phyloP scores from a whole-genome alignment of 2,797 vertebrate genomes.

The Sebastes itinus region DNA sequence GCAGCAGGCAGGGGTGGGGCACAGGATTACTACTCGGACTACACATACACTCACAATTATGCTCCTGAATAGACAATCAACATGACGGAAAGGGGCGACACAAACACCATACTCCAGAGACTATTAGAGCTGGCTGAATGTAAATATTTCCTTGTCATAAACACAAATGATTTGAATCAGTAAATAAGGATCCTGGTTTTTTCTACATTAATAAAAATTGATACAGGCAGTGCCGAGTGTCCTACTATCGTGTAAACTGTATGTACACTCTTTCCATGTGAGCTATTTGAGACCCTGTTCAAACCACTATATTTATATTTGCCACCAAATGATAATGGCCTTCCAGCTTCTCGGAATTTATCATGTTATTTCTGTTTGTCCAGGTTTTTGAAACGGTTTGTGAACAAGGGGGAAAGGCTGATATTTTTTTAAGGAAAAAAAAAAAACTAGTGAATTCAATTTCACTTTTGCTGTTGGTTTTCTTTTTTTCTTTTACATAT shows the following conservation, averaged over 20 bases:
- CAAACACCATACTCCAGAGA: constrained; percentile 67
- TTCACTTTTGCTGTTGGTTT: constrained; percentile 80
- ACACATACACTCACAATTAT: constrained; percentile 78
- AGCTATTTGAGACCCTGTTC: constrained; percentile 83
- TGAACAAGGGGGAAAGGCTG: constrained; percentile 80
- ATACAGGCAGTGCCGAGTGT: constrained; percentile 81
- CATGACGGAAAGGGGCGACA: constrained; percentile 30
- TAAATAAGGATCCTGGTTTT: constrained; percentile 76
- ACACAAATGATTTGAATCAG: constrained; percentile 71
- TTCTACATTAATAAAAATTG: constrained; percentile 81
- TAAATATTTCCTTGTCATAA: constrained; percentile 85
- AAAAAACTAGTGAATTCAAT: constrained; percentile 64
- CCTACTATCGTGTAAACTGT: constrained; percentile 75
- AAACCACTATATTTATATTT: constrained; percentile 91
- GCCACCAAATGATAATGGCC: constrained; percentile 84
- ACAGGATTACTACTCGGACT: constrained; percentile 82
- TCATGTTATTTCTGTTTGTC: constrained; percentile 78
- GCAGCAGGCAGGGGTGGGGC: constrained; percentile 73
- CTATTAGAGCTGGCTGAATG: constrained; percentile 80
- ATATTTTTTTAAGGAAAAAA: constrained; percentile 86
- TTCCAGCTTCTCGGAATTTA: constrained; percentile 76
- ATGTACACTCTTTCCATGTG: constrained; percentile 81
- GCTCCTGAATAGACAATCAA: constrained; percentile 81
- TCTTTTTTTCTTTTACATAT: constrained; percentile 81
- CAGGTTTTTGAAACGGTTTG: constrained; percentile 76